Percentiles rank a stretch among this genome's conserved stretches.
phyloP scores from a whole-genome alignment of 2,113 vertebrate species.

The Podilymbus podiceps region DNA sequence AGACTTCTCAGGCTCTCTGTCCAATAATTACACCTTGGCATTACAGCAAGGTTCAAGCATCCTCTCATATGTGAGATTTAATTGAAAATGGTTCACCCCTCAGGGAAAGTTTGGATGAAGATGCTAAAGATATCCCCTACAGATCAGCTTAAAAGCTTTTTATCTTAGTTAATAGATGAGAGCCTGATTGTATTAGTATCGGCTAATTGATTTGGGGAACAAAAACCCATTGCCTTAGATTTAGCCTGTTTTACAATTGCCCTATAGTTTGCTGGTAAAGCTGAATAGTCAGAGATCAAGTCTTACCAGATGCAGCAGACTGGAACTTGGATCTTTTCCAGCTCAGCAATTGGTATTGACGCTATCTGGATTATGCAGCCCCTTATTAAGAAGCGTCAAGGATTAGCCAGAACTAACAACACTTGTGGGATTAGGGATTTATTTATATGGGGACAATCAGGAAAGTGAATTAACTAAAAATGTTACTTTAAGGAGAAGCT shows the following conservation, averaged over 20 bases:
- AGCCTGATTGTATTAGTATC: constrained; percentile 13
- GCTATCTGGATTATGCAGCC: constrained; percentile 32
- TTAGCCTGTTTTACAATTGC: neutral
- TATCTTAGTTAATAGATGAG: neutral
- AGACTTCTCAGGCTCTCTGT: neutral
- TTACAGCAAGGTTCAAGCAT: neutral
- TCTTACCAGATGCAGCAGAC: neutral
- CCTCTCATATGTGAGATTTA: neutral
- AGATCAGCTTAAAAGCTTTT: constrained; percentile 42
- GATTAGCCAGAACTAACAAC: constrained; percentile 52
- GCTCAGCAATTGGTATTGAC: neutral
- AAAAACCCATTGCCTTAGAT: neutral
- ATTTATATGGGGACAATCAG: constrained; percentile 49
- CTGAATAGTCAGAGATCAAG: neutral
- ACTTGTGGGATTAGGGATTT: constrained; percentile 54
- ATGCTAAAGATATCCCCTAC: constrained; percentile 20
- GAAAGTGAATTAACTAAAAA: constrained; percentile 54
- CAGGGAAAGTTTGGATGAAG: constrained; percentile 7
- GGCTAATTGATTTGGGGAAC: constrained; percentile 7
- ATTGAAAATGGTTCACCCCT: neutral
- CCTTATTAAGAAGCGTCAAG: constrained; percentile 44
- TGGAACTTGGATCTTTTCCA: constrained; percentile 31
- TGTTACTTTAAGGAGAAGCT: constrained; percentile 56
- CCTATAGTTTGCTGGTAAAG: neutral
- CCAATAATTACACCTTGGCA: neutral